These are phyloP conservation scores for Brachyistius frenatus DNA, from an alignment of 2,113 vertebrate species.

Conservation along the genomic window DNA sequence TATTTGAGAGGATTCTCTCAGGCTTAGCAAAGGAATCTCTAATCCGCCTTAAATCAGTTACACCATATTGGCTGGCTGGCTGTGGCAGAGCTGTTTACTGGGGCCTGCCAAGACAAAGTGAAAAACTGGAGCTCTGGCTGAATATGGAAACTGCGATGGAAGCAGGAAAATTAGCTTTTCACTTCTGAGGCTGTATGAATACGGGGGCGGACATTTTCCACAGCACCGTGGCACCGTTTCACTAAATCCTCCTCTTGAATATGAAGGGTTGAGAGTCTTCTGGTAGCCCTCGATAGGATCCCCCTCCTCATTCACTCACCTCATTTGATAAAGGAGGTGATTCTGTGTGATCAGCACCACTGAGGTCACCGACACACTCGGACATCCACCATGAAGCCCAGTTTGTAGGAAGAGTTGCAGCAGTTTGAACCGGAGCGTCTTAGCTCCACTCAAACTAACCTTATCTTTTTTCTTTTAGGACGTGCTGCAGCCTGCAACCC, in stretches of 20 bases:
- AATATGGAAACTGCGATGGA: slow-evolving; percentile 62
- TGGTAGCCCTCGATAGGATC: background rate
- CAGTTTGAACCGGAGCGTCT: too few species aligned
- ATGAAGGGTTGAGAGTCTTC: slow-evolving; percentile 1
- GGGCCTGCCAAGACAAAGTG: slow-evolving; percentile 66
- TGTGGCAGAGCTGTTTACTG: slow-evolving; percentile 69
- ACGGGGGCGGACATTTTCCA: slow-evolving; percentile 36
- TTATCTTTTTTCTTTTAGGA: too few species aligned
- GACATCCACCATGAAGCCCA: too few species aligned
- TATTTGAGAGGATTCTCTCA: slow-evolving; percentile 79
- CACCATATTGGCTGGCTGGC: slow-evolving; percentile 75
- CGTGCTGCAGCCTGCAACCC: too few species aligned
- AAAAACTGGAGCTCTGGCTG: slow-evolving; percentile 72
- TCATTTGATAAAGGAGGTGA: background rate
- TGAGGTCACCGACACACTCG: too few species aligned
- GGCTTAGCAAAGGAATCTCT: slow-evolving; percentile 78
- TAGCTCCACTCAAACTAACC: too few species aligned
- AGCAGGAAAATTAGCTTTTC: slow-evolving; percentile 46
- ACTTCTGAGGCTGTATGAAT: slow-evolving; percentile 32
- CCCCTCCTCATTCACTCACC: background rate
- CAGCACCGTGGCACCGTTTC: slow-evolving; percentile 24
- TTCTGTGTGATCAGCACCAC: too few species aligned
- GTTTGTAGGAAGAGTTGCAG: too few species aligned
- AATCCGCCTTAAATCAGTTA: slow-evolving; percentile 82
- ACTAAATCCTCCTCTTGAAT: slow-evolving; percentile 15